Evolutionary conservation across 2,113 vertebrate genomes (phyloP), one percentile per base, ranked within the genome.

Genomic region (Pantherophis guttatus): DNA sequence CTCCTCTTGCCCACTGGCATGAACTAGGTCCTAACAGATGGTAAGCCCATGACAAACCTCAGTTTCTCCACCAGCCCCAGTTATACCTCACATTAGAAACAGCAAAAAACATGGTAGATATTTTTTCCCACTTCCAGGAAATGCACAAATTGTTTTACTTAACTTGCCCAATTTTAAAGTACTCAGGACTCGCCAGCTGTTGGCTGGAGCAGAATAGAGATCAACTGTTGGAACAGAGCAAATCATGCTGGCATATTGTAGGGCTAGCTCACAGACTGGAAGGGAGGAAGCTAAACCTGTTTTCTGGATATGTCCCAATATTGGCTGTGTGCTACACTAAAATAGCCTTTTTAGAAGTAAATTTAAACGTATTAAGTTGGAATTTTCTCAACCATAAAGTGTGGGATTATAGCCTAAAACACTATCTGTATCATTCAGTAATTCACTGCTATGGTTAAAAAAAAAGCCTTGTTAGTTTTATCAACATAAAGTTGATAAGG

Each of bases 401-500:
- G n/a, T 70, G 5, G 59, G 48, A 70, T 91, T 91, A 17, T 57
- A 86, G 44, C 29, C 70, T 89, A 92, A 89, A 58, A 93, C 48
- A 58, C 50, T 93, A 12, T 86, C 29, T 29, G n/a, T n/a, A 54
- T 90, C 48, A 54, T 48, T 93, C 48, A 52, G 29, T 48, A 54
- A 93, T 90, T 39, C 23, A 33, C 7, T 58, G 44, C 90, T 86
- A 70, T 44, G 17, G 62, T 90, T 59, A 62, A 75, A 86, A 59
- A 89, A 88, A 90, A 59, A 86, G 70, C 3, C 33, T 44, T 57
- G 50, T 88, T 53, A 44, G 0, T 19, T 58, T 94, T 92, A 75
- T 1, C 87, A 90, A 86, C 93, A 87, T 85, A 29, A 94, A 88
- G 0, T 90, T 90, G 92, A 87, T 70, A 24, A 94, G 89, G 1